These are phyloP conservation scores for Sebastes goodei DNA, from an alignment of 2,797 vertebrate species.

Conservation along the genomic window DNA sequence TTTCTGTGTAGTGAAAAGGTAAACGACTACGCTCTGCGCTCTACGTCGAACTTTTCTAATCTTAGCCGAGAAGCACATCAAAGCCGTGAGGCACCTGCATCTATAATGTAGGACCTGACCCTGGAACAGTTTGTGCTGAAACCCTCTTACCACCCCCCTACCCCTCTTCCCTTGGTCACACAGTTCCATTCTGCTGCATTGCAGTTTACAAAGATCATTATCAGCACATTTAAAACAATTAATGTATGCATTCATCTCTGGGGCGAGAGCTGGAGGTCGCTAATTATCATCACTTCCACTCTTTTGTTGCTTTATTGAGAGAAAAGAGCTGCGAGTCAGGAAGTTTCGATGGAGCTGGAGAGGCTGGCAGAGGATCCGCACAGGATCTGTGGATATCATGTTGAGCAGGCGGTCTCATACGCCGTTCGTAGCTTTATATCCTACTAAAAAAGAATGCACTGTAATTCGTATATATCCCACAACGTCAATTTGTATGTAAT, in stretches of 20 bases:
- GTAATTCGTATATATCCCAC: too few species aligned
- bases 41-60: background rate
- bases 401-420: too few species aligned
- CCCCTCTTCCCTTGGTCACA: background rate
- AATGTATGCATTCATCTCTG: slow-evolving; percentile 64
- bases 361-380: too few species aligned
- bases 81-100: background rate
- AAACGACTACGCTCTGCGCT: background rate
- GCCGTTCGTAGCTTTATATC: too few species aligned
- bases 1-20: background rate
- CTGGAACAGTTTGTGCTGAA: background rate
- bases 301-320: slow-evolving; percentile 35
- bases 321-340: slow-evolving; percentile 11
- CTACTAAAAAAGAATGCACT: too few species aligned
- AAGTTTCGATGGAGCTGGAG: too few species aligned
- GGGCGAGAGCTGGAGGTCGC: slow-evolving; percentile 53
- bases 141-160: background rate
- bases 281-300: slow-evolving; percentile 57
- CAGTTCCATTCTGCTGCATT: slow-evolving; percentile 55
- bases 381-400: too few species aligned
- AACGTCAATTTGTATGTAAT: too few species aligned
- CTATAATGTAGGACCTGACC: slow-evolving; percentile 17
- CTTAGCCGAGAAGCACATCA: background rate
- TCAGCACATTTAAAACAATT: slow-evolving; percentile 77
- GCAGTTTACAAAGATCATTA: slow-evolving; percentile 68